Evolutionary conservation across 2,888 invertebrate genomes (phyloP).

Genomic region (Hedychridium roseum): DNA sequence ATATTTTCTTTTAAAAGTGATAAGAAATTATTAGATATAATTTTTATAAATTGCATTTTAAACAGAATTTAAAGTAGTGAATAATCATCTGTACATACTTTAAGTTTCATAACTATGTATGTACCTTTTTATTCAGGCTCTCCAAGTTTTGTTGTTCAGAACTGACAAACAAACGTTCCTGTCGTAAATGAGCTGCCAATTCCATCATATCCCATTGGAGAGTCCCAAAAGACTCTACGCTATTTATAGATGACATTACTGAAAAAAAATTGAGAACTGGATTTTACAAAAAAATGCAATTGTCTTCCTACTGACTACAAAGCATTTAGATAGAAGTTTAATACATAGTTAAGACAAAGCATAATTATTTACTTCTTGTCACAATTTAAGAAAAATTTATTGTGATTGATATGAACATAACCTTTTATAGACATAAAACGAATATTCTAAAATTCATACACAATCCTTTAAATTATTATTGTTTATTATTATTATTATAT

Average conservation of each 20-base stretch:
- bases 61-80: background rate
- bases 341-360: no score
- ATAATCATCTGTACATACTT: background rate
- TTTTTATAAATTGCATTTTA: background rate
- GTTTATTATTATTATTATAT: background rate
- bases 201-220: constrained; percentile 69
- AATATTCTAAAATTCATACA: background rate
- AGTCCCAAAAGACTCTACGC: constrained; percentile 55
- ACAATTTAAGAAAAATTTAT: background rate
- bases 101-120: constrained; percentile 50
- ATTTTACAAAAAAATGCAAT: background rate
- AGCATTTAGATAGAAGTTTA: no score
- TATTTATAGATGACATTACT: constrained; percentile 60
- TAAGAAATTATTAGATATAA: background rate
- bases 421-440: background rate
- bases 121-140: constrained; percentile 77
- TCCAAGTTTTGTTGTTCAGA: constrained; percentile 86
- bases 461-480: background rate
- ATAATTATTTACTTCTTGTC: background rate
- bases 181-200: constrained; percentile 75
- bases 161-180: constrained; percentile 87
- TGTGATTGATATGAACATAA: background rate
- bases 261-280: constrained; percentile 3
- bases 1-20: background rate
- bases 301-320: no score